Evolutionary conservation across 2,113 vertebrate genomes (phyloP).

Genomic region (Aldabrachelys gigantea): DNA sequence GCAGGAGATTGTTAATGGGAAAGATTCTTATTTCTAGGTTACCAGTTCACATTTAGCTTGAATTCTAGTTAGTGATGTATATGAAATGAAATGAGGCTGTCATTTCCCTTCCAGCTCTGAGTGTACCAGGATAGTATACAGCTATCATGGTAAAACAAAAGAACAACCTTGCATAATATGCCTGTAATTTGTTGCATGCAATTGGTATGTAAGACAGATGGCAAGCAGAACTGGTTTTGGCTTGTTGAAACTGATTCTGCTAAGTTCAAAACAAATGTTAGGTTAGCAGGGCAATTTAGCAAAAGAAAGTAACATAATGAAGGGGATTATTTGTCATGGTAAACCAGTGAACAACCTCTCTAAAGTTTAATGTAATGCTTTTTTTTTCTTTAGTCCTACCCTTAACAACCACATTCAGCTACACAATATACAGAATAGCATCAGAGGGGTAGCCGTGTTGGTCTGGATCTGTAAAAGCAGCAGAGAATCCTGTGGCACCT

Average conservation of each 20-base stretch:
- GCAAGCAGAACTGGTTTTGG: background rate
- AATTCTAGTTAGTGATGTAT: background rate
- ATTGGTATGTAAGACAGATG: background rate
- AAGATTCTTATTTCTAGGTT: background rate
- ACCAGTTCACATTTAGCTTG: background rate
- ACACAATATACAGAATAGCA: background rate
- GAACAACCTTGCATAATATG: background rate
- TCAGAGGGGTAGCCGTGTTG: no score
- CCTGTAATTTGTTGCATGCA: background rate
- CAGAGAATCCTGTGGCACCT: no score
- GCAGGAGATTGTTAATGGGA: accelerated
- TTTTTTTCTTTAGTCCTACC: background rate
- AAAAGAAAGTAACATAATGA: background rate
- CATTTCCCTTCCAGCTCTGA: background rate
- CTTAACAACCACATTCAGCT: background rate
- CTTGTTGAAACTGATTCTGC: background rate
- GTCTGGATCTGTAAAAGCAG: no score
- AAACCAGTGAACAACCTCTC: background rate
- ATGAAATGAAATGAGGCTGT: background rate
- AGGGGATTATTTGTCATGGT: background rate
- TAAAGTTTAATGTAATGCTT: background rate
- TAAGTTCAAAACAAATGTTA: background rate
- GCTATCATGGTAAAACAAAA: background rate
- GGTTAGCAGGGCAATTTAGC: background rate
- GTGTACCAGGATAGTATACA: accelerated